A percentile compares a stretch with the other conserved stretches of the same genome.
These are phyloP conservation scores for Tipula lateralis DNA, from an alignment of 2,888 invertebrate genomes.

Conservation along the genomic window DNA sequence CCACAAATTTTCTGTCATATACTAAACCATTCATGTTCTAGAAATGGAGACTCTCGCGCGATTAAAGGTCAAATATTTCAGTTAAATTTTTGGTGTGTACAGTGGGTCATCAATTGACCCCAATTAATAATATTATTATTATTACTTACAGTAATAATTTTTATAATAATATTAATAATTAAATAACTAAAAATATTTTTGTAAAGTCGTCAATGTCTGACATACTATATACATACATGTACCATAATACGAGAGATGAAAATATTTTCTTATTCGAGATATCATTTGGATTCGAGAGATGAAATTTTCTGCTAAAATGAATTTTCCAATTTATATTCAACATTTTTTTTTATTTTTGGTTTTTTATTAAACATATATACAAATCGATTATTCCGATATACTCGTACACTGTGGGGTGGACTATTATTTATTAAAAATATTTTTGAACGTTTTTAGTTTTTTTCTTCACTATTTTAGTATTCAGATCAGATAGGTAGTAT, in stretches of 20 bases:
- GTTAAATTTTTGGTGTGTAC: background rate
- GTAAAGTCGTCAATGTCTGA: background rate
- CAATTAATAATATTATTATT: background rate
- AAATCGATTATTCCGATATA: conserved; percentile 4
- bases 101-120: background rate
- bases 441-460: background rate
- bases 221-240: background rate
- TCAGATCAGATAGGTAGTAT: conserved; percentile 24
- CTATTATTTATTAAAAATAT: conserved; percentile 20
- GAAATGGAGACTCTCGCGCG: background rate
- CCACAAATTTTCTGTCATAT: background rate
- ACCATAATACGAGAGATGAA: background rate
- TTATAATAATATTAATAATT: background rate
- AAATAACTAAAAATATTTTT: background rate
- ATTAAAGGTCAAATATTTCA: conserved; percentile 7
- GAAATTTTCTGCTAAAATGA: conserved; percentile 1
- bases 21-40: background rate
- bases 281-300: background rate
- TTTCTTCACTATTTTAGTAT: conserved; percentile 4
- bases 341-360: background rate
- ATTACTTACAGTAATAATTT: background rate
- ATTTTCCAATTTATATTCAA: conserved; percentile 19
- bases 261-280: background rate
- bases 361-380: background rate
- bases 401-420: background rate